Evolutionary conservation across 2,113 vertebrate species (phyloP), one percentile per base, ranked within the genome.

Genomic region (Saccopteryx leptura): DNA sequence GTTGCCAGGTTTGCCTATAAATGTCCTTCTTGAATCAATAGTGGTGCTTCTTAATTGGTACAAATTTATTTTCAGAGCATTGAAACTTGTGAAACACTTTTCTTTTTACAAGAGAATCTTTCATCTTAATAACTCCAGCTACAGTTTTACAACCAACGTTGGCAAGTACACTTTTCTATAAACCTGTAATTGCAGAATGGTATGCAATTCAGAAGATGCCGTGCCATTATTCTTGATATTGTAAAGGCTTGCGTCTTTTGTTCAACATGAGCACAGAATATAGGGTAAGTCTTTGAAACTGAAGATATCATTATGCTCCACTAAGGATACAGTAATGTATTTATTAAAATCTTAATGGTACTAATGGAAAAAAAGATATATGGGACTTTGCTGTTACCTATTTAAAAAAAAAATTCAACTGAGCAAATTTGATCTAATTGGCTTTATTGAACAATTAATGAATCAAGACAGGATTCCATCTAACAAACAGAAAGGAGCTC

Each of bases 51-150:
- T 86, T 90, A 71, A 71, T 56, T 92, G 19, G 24, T n/a, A 52
- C 15, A 33, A 75, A 39, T 69, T 90, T 93, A 46, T 90, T 90
- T 86, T 75, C 48, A 86, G 10, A 78, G 6, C 21, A 91, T 39
- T 50, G 24, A 95, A 71, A 17, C 54, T 65, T 86, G 21, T 5
- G 33, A 65, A 63, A 61, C 7, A 50, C 4, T 46, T 14, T 72
- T 82, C 83, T 13, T 71, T 71, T 82, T 56, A 28, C 19, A 86
- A 85, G 52, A 86, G 28, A 76, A 88, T 81, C 7, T 75, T 94
- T 87, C 23, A 50, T 14, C 5, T 60, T 76, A 76, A 87, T 48
- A 54, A 76, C 23, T 7, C 65, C 13, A 63, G 31, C n/a, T 71
- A 24, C 4, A 61, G 7, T 2, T 18, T 93, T 56, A 63, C 13